Evolutionary conservation across 2,797 vertebrate species (phyloP), one percentile per base, ranked within the genome.

Genomic region (Pipistrellus kuhlii): DNA sequence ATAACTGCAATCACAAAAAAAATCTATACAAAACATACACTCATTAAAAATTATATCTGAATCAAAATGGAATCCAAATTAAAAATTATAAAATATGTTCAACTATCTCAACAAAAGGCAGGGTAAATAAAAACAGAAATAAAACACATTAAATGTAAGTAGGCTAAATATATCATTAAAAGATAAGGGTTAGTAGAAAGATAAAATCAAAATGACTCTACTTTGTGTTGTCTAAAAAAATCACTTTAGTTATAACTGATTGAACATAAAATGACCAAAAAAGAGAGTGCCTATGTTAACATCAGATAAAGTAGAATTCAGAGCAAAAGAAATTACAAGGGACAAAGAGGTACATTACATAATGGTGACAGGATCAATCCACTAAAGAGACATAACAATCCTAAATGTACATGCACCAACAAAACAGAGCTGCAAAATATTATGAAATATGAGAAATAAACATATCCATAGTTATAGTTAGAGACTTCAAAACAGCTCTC

Each of bases 81-180:
- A 64, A 53, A 83, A 71, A 25, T 55, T 72, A 69, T 72, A 80
- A 86, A 85, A 71, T 73, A 81, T 35, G 15, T 92, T 81, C 20
- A 87, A 64, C 55, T 64, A 72, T 72, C 69, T 51, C 55, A 41
- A 8, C 62, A 64, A 62, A 41, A 92, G 12, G 46, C 73, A 85
- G 9, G 23, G 57, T 35, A 62, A 25, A 62, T 80, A 71, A 38
- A 48, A 12, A 78, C n/a, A 78, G 41, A 69, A 78, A 78, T 38
- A 25, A 88, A 55, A 88, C 66, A 62, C 66, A 44, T 87, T 73
- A 87, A 81, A 81, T 73, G 13, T 30, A 87, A 93, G 44, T 30
- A 35, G 8, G 53, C 68, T 73, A 76, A 64, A 66, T 76, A 84
- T 23, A 55, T 7, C 44, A 66, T 17, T 73, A 66, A 75, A 82